A percentile compares a stretch with the other conserved stretches of the same genome.
phyloP scores from a whole-genome alignment of 2,113 vertebrate genomes.

The Hemiprocne comata region DNA sequence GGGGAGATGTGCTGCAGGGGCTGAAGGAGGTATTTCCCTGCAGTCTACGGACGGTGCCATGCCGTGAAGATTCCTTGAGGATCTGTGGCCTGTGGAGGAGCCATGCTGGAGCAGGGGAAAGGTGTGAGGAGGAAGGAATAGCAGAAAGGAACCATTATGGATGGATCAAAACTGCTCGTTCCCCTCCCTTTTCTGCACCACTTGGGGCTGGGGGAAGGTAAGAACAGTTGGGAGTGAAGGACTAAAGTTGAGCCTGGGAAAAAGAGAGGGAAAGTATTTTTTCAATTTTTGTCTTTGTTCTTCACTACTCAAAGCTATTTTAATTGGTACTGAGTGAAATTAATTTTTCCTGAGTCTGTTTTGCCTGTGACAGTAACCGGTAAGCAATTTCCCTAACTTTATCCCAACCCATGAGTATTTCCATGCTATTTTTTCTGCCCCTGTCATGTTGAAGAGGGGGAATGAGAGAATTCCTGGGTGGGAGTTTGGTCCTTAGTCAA shows the following conservation, averaged over 20 bases:
- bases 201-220: background rate
- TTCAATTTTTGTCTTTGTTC: background rate
- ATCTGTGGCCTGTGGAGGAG: no score
- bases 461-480: background rate
- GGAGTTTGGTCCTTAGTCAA: background rate
- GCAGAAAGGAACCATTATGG: background rate
- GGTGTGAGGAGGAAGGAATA: background rate
- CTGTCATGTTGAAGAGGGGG: background rate
- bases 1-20: background rate
- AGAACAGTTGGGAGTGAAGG: background rate
- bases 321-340: background rate
- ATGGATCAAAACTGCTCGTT: background rate
- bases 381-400: background rate
- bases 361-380: background rate
- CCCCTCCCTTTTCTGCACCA: rapidly evolving
- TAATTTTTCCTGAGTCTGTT: background rate
- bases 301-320: background rate
- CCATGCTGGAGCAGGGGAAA: background rate
- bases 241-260: background rate
- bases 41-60: rapidly evolving
- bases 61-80: background rate
- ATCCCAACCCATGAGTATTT: background rate
- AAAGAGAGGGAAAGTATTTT: background rate
- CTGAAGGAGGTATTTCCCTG: background rate
- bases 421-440: background rate